These are phyloP conservation scores for Nycticorax nycticorax DNA, from an alignment of 2,113 vertebrate genomes.

Conservation along the genomic window DNA sequence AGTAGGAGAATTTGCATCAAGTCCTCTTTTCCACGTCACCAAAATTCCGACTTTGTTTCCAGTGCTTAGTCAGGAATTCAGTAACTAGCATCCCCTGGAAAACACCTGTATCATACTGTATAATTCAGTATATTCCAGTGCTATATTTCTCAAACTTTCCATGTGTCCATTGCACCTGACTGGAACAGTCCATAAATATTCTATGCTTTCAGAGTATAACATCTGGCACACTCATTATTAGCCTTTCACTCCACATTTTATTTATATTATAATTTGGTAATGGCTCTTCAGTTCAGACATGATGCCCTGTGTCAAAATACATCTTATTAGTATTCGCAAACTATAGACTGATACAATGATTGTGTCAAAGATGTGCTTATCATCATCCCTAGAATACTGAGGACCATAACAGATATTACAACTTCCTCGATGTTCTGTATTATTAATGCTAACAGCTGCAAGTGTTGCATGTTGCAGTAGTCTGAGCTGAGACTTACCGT, in stretches of 20 bases:
- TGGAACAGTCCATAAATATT: conserved; percentile 15
- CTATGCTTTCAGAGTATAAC: neutral
- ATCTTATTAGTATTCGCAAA: conserved; percentile 15
- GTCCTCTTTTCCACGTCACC: neutral
- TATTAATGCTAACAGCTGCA: conserved; percentile 54
- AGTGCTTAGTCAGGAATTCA: neutral
- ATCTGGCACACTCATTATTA: neutral
- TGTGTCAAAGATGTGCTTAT: conserved; percentile 35
- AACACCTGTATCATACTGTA: neutral
- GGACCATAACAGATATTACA: neutral
- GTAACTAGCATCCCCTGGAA: neutral
- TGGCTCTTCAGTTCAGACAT: conserved; percentile 4
- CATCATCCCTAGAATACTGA: neutral
- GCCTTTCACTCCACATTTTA: neutral
- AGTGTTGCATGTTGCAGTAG: neutral
- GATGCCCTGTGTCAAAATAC: conserved; percentile 10
- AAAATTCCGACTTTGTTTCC: neutral
- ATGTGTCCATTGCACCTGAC: neutral
- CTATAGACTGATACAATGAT: conserved; percentile 9
- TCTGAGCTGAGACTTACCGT: neutral
- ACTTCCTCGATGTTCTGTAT: conserved; percentile 22
- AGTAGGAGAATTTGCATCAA: neutral
- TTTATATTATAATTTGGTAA: neutral
- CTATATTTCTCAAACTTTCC: neutral
- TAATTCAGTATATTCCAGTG: conserved; percentile 3